Conservation (phyloP, 2,888 invertebrate species). For the Minunthozetes semirufus region DNA sequence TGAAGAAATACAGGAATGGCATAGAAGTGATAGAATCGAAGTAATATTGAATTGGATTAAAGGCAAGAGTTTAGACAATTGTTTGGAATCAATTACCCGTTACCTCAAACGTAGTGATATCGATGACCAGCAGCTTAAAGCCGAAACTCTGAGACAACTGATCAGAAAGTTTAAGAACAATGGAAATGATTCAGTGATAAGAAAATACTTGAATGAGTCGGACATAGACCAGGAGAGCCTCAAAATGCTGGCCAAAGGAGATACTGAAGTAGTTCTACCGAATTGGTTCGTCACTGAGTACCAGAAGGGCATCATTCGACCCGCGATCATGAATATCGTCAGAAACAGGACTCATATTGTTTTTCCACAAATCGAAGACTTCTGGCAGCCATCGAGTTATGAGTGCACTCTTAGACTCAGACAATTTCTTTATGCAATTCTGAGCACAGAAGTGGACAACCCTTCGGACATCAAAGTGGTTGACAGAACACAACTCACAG, state of each 20-base stretch:
- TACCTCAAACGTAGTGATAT: background rate
- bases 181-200: background rate
- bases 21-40: background rate
- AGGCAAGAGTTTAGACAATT: background rate
- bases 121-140: no score
- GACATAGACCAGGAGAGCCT: background rate
- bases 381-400: background rate
- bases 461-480: background rate
- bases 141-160: background rate
- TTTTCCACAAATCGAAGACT: background rate
- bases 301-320: background rate
- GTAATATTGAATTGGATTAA: background rate
- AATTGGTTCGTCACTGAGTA: slow-evolving; percentile 4
- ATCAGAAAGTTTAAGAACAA: background rate
- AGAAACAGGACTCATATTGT: background rate
- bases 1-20: background rate
- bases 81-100: background rate
- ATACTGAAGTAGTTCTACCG: background rate
- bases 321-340: background rate
- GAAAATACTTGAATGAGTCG: background rate
- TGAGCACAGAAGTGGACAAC: background rate
- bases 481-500: background rate
- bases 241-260: background rate
- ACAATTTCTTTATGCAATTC: background rate
- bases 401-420: background rate